Conservation (phyloP, 2,888 invertebrate species). For the Pardosa pseudoannulata region DNA sequence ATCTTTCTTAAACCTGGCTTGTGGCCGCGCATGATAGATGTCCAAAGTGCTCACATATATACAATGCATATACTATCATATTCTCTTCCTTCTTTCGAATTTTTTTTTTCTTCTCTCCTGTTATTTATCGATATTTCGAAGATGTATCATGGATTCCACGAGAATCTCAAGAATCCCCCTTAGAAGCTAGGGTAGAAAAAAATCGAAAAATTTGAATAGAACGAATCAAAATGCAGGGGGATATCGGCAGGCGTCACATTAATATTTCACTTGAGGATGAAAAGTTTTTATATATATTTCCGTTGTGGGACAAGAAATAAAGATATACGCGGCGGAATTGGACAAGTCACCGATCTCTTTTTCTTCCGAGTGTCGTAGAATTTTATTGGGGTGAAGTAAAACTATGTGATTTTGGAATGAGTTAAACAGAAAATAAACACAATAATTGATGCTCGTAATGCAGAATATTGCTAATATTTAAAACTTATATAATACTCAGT, state of each 20-base stretch:
- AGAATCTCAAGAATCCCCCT: background rate
- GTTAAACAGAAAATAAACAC: no score
- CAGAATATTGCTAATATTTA: no score
- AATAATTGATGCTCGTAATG: no score
- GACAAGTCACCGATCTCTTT: no score
- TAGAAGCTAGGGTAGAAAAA: background rate
- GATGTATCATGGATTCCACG: background rate
- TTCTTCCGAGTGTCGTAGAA: no score
- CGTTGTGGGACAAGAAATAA: background rate
- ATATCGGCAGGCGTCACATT: slow-evolving; percentile 17
- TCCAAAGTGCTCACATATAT: background rate
- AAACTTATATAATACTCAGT: no score
- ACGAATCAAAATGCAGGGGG: slow-evolving; percentile 42
- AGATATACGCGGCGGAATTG: background rate
- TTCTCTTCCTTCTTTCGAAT: background rate
- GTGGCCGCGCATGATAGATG: slow-evolving; percentile 12
- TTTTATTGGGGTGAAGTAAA: no score
- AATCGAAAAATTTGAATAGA: slow-evolving; percentile 36
- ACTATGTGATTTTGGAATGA: no score
- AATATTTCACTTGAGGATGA: slow-evolving; percentile 30
- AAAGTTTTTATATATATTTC: background rate
- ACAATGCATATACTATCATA: background rate
- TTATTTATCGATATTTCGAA: background rate
- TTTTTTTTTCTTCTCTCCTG: background rate
- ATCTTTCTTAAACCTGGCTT: background rate